These are phyloP conservation scores for Chaetura pelagica DNA, from an alignment of 2,113 vertebrate genomes.

Conservation along the genomic window DNA sequence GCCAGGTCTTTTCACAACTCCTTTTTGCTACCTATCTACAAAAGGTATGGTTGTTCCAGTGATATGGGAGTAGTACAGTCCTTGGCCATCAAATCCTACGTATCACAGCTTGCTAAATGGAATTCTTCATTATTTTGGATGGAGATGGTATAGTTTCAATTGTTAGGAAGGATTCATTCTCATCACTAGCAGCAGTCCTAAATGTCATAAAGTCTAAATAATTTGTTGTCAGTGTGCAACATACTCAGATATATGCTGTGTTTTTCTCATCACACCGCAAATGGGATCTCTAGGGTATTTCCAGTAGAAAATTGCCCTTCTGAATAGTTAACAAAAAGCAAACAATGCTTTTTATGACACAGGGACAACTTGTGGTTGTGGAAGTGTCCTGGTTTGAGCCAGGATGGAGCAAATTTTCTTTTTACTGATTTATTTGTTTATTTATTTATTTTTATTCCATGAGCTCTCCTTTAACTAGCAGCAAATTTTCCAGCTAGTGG, in stretches of 20 bases:
- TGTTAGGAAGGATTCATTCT: not conserved
- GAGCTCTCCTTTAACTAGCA: too few species aligned
- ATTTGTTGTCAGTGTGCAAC: not conserved
- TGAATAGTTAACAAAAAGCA: not conserved
- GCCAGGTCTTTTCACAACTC: not conserved
- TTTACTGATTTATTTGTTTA: too few species aligned
- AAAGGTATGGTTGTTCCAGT: not conserved
- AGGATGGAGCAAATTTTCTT: too few species aligned
- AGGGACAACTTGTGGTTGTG: not conserved
- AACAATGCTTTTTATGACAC: not conserved
- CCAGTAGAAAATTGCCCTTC: not conserved
- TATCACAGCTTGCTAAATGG: not conserved
- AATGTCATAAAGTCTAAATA: not conserved
- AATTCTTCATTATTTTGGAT: not conserved
- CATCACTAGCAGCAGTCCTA: not conserved
- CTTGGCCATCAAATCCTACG: not conserved
- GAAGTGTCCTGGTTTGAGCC: too few species aligned
- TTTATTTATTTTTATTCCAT: too few species aligned
- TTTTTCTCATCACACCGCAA: not conserved
- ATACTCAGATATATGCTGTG: accelerated
- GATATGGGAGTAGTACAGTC: not conserved
- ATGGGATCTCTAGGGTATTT: not conserved
- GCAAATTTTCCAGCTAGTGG: too few species aligned
- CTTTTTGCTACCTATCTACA: not conserved
- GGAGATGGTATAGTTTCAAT: not conserved